Conservation (phyloP, 2,888 invertebrate genomes). For the Diachrysia chrysitis region DNA sequence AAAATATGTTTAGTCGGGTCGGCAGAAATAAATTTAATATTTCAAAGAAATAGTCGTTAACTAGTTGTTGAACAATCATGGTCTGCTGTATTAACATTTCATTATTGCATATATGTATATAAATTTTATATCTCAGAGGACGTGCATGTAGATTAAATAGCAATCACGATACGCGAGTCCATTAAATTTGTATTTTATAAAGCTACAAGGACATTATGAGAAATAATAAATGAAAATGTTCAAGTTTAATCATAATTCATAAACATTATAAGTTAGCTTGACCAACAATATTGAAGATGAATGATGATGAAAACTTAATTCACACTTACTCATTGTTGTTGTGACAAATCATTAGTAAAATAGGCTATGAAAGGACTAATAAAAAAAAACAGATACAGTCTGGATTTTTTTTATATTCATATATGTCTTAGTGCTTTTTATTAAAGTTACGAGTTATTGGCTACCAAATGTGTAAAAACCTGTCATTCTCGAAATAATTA, state of each 20-base stretch:
- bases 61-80: background rate
- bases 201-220: background rate
- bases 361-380: background rate
- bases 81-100: background rate
- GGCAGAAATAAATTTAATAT: no score
- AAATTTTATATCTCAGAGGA: background rate
- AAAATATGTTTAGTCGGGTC: no score
- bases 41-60: background rate
- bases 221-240: background rate
- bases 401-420: no score
- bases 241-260: background rate
- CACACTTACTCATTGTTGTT: no score
- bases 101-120: background rate
- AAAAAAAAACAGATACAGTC: no score
- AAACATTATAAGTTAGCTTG: no score
- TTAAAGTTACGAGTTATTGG: no score
- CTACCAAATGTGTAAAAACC: no score
- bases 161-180: background rate
- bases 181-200: background rate
- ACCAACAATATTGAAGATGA: no score
- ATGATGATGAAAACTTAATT: no score
- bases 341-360: background rate
- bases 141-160: background rate
- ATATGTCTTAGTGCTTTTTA: no score
- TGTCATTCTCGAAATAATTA: no score